Evolutionary conservation across 2,113 vertebrate genomes (phyloP), one percentile per base, ranked within the genome.

Genomic region (Oplegnathus fasciatus): DNA sequence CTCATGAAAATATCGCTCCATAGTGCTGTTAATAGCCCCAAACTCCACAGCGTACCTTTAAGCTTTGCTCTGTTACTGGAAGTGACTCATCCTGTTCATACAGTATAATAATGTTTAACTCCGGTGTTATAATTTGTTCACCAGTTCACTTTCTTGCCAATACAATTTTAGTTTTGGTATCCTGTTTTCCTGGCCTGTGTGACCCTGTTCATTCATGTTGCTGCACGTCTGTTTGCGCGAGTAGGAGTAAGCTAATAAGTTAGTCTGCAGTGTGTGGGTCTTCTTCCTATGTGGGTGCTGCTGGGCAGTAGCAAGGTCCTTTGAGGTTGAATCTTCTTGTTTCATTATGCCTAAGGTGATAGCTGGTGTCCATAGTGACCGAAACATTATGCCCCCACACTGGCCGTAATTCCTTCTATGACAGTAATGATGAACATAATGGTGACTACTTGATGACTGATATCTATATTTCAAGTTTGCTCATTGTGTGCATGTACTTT

Each of bases 341-440:
- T 65, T 60, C 34, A 57, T 54, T 44, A 69, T 64, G 34, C 30
- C 26, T 28, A 1, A 28, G 37, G 37, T 61, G 34, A 67, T 32
- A 78, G 34, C 64, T 75, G 22, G 22, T 50, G 22, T 71, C 34
- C 74, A 67, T 70, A 28, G 40, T 28, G 30, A 86, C 68, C 48
- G 30, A 85, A 69, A 42, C 57, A 69, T 52, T 17, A 26, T 71
- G 64, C 62, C 32, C 15, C 40, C 44, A 26, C 37, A 75, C 17
- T 84, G 22, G 20, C 60, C 22, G 18, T 58, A 22, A 73, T 50
- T 85, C 40, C 26, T 15, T 7, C 11, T 24, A 15, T 30, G 22
- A 66, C n/a, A 71, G 48, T 54, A 46, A 78, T 55, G 22, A 67
- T 28, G 37, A 80, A 54, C 83, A 75, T 64, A 18, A 48, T 70